Conservation (phyloP, 2,113 vertebrate genomes). For the Mastomys natalensis region DNA sequence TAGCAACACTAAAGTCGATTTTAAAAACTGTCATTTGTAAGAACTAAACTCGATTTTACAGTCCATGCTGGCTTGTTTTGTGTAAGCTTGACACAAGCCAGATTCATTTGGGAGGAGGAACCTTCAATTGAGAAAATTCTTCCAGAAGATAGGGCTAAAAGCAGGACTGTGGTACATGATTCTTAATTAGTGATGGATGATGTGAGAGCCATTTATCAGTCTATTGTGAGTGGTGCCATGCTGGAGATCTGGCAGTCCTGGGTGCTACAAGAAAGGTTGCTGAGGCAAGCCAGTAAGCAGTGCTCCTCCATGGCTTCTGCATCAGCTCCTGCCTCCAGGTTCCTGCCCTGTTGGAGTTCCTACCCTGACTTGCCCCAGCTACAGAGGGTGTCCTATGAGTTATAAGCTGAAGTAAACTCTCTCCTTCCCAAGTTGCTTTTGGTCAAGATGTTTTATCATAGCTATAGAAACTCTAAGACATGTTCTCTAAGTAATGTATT, state of each 20-base stretch:
- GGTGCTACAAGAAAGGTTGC: background rate
- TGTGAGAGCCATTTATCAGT: background rate
- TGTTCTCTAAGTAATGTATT: background rate
- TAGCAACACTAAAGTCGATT: background rate
- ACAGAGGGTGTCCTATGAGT: background rate
- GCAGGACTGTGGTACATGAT: background rate
- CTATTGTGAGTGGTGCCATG: background rate
- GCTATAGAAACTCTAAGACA: background rate
- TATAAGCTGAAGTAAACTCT: background rate
- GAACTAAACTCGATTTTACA: background rate
- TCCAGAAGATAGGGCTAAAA: background rate
- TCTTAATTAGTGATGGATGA: background rate
- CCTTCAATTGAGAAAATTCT: background rate
- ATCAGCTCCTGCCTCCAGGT: background rate
- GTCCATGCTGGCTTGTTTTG: background rate
- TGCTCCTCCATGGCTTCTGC: background rate
- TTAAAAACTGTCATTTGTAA: background rate
- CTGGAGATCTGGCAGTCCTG: background rate
- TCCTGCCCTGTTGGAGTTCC: background rate
- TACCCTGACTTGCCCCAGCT: background rate
- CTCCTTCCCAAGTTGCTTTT: background rate
- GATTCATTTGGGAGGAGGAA: background rate
- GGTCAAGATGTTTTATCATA: background rate
- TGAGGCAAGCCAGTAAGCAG: background rate
- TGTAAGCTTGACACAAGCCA: background rate